These are phyloP conservation scores for Forbesichthys agassizii DNA, from an alignment of 2,113 vertebrate genomes.

Conservation along the genomic window DNA sequence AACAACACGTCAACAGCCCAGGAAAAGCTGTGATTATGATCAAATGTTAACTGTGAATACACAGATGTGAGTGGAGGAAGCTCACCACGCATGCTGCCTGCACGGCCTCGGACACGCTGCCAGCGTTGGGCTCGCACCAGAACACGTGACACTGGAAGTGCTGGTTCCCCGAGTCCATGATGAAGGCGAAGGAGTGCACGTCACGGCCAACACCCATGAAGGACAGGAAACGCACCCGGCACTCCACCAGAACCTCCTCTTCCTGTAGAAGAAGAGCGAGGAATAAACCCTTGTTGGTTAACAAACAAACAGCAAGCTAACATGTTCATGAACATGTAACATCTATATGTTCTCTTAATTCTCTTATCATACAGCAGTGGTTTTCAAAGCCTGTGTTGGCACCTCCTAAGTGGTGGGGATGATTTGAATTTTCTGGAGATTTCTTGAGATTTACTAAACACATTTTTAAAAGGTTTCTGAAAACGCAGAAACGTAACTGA, in stretches of 20 bases:
- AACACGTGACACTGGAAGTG: constrained; percentile 96
- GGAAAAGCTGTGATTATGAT: not conserved
- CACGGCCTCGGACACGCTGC: constrained; percentile 92
- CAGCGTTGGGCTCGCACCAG: constrained; percentile 97
- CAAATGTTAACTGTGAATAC: not conserved
- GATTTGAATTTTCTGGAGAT: not conserved
- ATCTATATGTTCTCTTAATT: not conserved
- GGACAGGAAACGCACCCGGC: constrained; percentile 94
- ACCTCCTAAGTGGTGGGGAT: not conserved
- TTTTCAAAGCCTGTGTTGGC: not conserved
- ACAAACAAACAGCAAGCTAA: not conserved
- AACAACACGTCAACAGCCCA: not conserved
- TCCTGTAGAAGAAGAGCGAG: constrained; percentile 56
- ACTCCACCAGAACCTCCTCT: constrained; percentile 92
- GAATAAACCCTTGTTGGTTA: not conserved
- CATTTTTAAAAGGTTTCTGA: not conserved
- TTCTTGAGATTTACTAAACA: too few species aligned
- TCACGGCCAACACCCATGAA: constrained; percentile 98
- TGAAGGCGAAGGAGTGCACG: constrained; percentile 92
- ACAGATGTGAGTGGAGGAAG: not conserved
- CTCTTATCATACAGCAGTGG: not conserved
- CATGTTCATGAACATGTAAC: too few species aligned
- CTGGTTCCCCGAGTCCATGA: constrained; percentile 96
- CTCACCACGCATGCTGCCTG: constrained; percentile 98
- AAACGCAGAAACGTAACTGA: not conserved